Conservation (phyloP, 1,140 invertebrate species). For the Zaprionus lachaisei region DNA sequence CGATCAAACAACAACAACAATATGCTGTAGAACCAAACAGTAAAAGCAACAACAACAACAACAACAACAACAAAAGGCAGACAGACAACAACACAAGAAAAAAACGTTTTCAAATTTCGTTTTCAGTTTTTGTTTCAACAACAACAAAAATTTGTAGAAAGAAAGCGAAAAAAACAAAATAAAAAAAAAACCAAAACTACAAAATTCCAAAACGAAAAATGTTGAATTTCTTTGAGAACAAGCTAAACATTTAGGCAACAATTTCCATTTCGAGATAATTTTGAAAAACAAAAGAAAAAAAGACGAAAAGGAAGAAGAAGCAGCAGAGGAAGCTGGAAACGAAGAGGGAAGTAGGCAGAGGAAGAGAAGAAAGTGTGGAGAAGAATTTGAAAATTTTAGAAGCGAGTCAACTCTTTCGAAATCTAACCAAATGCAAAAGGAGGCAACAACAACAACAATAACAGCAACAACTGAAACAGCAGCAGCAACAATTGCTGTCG, state of each 20-base stretch:
- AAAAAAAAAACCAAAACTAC: background rate
- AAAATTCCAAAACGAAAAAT: constrained; percentile 9
- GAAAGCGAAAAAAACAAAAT: constrained; percentile 8
- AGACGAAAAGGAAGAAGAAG: constrained; percentile 4
- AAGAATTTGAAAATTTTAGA: constrained; percentile 19
- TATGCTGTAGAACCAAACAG: constrained; percentile 5
- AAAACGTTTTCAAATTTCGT: constrained; percentile 26
- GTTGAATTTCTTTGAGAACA: constrained; percentile 47
- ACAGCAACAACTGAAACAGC: background rate
- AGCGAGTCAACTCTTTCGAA: constrained; percentile 9
- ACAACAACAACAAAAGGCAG: background rate
- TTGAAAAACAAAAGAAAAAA: constrained; percentile 11
- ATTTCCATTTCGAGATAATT: constrained; percentile 57
- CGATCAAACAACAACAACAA: constrained; percentile 19
- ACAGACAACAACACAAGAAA: background rate
- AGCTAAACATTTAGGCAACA: constrained; percentile 44
- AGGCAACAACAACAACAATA: constrained; percentile 31
- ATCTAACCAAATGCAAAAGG: constrained; percentile 39
- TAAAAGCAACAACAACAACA: background rate
- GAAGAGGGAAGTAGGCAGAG: background rate
- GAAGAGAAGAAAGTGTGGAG: background rate
- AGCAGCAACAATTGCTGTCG: no score
- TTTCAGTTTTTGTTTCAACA: constrained; percentile 11
- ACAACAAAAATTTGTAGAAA: constrained; percentile 16
- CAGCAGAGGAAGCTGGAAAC: constrained; percentile 23